A percentile compares a stretch with the other conserved stretches of the same genome.
Conservation (phyloP, 2,888 invertebrate species). For the Eretmocerus hayati region DNA sequence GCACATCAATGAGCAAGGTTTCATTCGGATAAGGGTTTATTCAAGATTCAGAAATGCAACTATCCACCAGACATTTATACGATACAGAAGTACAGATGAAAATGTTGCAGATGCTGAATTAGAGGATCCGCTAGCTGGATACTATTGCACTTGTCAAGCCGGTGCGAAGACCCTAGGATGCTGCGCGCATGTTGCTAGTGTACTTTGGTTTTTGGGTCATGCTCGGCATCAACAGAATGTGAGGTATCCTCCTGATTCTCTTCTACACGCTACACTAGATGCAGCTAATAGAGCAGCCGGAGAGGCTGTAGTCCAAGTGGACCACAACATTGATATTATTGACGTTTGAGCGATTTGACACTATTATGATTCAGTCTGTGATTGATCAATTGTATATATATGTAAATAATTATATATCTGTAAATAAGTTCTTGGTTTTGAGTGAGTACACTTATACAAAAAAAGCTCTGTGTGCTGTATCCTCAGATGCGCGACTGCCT, state of each 20-base stretch:
- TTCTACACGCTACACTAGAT: not conserved
- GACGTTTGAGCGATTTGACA: no score
- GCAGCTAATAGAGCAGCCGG: no score
- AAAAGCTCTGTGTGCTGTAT: no score
- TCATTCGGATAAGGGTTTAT: constrained; percentile 8
- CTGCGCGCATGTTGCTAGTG: constrained; percentile 12
- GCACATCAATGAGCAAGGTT: constrained; percentile 10
- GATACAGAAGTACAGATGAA: not conserved
- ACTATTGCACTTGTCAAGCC: constrained; percentile 5
- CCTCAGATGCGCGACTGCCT: no score
- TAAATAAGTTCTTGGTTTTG: no score
- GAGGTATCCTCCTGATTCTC: not conserved
- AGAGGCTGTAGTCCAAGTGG: no score
- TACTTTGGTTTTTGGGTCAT: constrained; percentile 12
- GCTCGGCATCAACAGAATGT: constrained; percentile 7
- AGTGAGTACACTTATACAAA: no score
- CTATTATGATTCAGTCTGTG: no score
- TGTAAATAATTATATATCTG: no score
- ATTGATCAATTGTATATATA: no score
- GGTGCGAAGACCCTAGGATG: constrained; percentile 11
- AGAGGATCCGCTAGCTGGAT: not conserved
- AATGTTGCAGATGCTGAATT: not conserved
- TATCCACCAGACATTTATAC: not conserved
- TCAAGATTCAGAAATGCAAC: constrained; percentile 9
- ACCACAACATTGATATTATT: no score